Conservation (phyloP, 2,113 vertebrate genomes). For the Sander vitreus region DNA sequence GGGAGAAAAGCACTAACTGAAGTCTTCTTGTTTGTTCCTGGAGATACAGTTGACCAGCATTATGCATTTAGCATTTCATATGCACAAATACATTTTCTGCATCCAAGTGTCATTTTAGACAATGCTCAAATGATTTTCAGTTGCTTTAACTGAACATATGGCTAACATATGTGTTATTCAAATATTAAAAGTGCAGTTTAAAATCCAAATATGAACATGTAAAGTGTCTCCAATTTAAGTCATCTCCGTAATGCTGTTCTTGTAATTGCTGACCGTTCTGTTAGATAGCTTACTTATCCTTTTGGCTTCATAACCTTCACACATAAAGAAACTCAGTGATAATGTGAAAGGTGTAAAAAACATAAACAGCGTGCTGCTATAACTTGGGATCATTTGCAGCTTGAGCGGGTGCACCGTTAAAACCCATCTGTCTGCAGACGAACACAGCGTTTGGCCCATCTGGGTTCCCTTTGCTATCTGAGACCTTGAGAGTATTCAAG, state of each 20-base stretch:
- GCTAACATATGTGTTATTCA: background rate
- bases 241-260: background rate
- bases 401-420: slow-evolving; percentile 63
- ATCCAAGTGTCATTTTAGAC: background rate
- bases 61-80: background rate
- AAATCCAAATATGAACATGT: slow-evolving; percentile 7
- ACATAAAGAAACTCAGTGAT: slow-evolving; percentile 44
- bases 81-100: background rate
- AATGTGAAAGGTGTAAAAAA: slow-evolving; percentile 62
- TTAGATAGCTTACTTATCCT: slow-evolving; percentile 5
- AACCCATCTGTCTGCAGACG: slow-evolving; percentile 74
- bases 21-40: background rate
- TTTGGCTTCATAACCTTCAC: slow-evolving; percentile 66
- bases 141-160: background rate
- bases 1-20: background rate
- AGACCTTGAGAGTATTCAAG: slow-evolving; percentile 71
- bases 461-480: slow-evolving; percentile 61
- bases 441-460: slow-evolving; percentile 60
- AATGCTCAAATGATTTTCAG: background rate
- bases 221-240: background rate
- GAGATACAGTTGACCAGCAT: background rate
- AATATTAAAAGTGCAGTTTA: background rate
- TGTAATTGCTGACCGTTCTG: background rate
- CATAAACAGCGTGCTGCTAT: slow-evolving; percentile 56
- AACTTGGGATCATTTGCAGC: slow-evolving; percentile 70